Evolutionary conservation across 2,113 vertebrate genomes (phyloP).

Genomic region (Prolemur simus): DNA sequence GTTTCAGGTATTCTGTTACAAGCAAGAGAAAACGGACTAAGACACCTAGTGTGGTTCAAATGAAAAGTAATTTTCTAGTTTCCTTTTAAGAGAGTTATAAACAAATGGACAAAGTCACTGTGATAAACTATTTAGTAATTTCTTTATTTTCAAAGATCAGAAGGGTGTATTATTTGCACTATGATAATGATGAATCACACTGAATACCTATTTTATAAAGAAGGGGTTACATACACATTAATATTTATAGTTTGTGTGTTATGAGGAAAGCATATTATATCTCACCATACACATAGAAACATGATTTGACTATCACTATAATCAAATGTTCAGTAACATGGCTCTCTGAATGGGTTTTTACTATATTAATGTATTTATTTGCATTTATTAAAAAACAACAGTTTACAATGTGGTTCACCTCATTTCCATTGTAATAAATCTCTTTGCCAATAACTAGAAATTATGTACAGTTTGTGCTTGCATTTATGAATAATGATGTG

Average conservation of each 20-base stretch:
- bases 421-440: slow-evolving; percentile 23
- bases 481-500: background rate
- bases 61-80: background rate
- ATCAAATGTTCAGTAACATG: background rate
- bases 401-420: background rate
- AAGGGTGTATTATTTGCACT: background rate
- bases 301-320: background rate
- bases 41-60: background rate
- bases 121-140: slow-evolving; percentile 46
- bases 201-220: background rate
- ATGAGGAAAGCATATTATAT: slow-evolving; percentile 16
- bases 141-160: slow-evolving; percentile 19
- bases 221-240: slow-evolving; percentile 33
- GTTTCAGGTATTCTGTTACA: background rate
- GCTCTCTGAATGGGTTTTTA: background rate
- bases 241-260: background rate
- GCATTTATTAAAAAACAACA: background rate
- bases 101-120: background rate
- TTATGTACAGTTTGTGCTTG: background rate
- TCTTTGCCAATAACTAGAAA: background rate
- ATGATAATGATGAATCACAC: slow-evolving; percentile 41
- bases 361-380: slow-evolving; percentile 46
- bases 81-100: background rate
- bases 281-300: background rate
- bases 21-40: background rate